phyloP scores from a whole-genome alignment of 2,113 vertebrate genomes.

The Dromaius novaehollandiae region DNA sequence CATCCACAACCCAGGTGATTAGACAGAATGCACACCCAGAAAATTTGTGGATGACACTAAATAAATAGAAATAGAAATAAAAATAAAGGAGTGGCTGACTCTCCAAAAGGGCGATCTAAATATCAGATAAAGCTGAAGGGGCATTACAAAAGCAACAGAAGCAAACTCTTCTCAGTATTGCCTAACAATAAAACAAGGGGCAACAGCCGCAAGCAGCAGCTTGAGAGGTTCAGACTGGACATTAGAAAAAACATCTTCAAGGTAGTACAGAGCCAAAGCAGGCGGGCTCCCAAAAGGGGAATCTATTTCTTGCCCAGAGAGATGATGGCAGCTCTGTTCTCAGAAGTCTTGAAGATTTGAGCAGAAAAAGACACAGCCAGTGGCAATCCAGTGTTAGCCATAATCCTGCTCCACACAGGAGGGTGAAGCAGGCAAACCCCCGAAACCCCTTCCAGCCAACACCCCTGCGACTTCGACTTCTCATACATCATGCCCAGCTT shows the following conservation, averaged over 20 bases:
- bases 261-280: too few species aligned
- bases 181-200: background rate
- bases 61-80: background rate
- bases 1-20: background rate
- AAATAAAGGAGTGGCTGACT: background rate
- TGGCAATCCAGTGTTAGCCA: rapidly evolving
- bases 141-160: background rate
- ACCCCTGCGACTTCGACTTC: background rate
- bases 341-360: background rate
- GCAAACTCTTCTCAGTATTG: background rate
- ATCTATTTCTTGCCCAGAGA: background rate
- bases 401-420: background rate
- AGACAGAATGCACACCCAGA: background rate
- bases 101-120: background rate
- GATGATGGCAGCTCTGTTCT: background rate
- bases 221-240: background rate
- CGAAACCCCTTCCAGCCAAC: background rate
- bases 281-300: too few species aligned
- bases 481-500: background rate
- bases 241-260: background rate
- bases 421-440: background rate
- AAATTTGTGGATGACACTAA: background rate
- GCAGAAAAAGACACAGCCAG: background rate
- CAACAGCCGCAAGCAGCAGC: background rate
- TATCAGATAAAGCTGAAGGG: background rate